Evolutionary conservation across 64 coral and sea anemone species (phyloP).

Genomic region (Astreopora myriophthalma): DNA sequence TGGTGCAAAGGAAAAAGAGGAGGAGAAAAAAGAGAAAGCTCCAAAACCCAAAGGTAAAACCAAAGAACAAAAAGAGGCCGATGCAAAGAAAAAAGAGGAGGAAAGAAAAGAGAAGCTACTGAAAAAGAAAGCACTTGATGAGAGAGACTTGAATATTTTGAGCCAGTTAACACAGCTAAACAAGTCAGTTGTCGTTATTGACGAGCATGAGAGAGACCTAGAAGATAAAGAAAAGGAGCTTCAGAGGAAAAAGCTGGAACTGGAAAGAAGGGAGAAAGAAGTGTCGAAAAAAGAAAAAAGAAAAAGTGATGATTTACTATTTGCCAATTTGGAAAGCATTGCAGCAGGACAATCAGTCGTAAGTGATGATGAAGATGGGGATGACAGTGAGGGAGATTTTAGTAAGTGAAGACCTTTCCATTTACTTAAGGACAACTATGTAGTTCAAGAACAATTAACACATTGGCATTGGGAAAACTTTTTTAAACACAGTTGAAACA

Average conservation of each 20-base stretch:
- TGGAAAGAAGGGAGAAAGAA: conserved; percentile 9
- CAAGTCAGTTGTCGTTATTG: conserved; percentile 44
- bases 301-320: background rate
- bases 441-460: no score
- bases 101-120: conserved; percentile 31
- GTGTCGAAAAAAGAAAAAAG: background rate
- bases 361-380: background rate
- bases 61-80: background rate
- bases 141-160: conserved; percentile 59
- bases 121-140: conserved; percentile 65
- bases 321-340: conserved; percentile 12
- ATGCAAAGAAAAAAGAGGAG: background rate
- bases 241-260: conserved; percentile 7
- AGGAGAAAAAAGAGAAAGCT: background rate
- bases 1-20: background rate
- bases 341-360: background rate
- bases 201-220: conserved; percentile 15
- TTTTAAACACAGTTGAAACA: background rate
- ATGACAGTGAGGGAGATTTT: conserved; percentile 31
- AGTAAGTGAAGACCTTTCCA: background rate
- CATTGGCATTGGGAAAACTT: no score
- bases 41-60: background rate
- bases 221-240: conserved; percentile 65
- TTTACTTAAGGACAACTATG: background rate
- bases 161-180: conserved; percentile 44